Evolutionary conservation across 92 coral and sea anemone species (phyloP), one percentile per base, ranked within the genome.

Genomic region (Hydrozoanthus gracilis): DNA sequence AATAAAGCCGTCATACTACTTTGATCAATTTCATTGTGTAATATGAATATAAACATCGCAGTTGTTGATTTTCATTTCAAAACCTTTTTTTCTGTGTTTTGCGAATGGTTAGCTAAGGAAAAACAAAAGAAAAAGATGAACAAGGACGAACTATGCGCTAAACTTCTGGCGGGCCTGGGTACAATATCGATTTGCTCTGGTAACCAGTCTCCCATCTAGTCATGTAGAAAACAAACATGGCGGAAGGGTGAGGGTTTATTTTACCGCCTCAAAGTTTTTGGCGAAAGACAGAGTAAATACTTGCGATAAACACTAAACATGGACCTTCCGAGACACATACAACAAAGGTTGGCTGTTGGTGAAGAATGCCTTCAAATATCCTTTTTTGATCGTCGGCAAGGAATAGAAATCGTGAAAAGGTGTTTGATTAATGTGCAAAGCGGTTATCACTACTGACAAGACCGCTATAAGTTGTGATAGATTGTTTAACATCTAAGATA

Each of bases 331-430:
- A 52, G 27, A 10, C 58, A 64, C 4, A 39, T 80, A 67, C 85
- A 80, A 60, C 44, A 17, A 49, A 44, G 4, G 13, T 17, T 80
- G 74, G 74, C 85, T 13, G 7, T 11, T 67, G 85, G 69, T 16
- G 85, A 80, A 66, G n/a, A 65, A 67, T 80, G 85, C 49, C 73
- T 47, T 48, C 85, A 80, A 50, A 80, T 80, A 80, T 80, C 85
- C 85, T 80, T 77, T 80, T 64, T 17, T 9, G 74, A 49, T 80
- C 14, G 46, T 14, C 8, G 9, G 7, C 44, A 9, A 61, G 17
- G 39, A 14, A 65, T 4, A 66, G 11, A 80, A 18, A 79, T 5
- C 0, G 14, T 44, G 4, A 52, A 18, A 5, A 6, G 20, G 9
- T n/a, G 20, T 11, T 16, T 18, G 15, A 9, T 44, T 5, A 16